Evolutionary conservation across 2,888 invertebrate species (phyloP), one percentile per base, ranked within the genome.

Genomic region (Drosophila suboccidentalis): DNA sequence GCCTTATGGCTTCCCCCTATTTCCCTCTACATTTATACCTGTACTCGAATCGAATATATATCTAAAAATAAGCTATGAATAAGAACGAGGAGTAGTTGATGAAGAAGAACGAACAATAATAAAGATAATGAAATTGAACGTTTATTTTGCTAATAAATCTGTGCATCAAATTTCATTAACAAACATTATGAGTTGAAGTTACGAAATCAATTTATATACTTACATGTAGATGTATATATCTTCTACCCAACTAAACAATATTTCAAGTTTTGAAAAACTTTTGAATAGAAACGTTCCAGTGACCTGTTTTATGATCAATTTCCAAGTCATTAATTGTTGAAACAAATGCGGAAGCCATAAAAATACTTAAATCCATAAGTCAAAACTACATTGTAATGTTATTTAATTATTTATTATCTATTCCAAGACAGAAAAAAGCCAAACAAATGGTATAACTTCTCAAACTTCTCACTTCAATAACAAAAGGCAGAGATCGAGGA

Each of bases 341-440:
- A 61, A 47, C 26, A 61, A 47, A 86, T 67, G 78, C 71, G 78
- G 73, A 66, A 86, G 62, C 41, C 36, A 50, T 51, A n/a, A 46
- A 55, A 17, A 29, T 22, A 55, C 32, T 17, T 29, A 34, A 22
- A 55, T 19, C 32, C 51, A 49, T 53, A 49, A 68, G 60, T 53
- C 47, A 71, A 82, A 75, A 54, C 51, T 36, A 61, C 62, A 43
- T 32, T 68, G 83, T 89, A 84, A 84, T 84, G 88, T 19, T 73
- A 84, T 87, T 82, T 84, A 84, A 84, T 87, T 73, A 81, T 77
- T 62, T 72, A 69, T 74, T 77, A 68, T 86, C 68, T 66, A 32
- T 59, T 63, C 43, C 63, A 70, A 81, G 57, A 71, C 72, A 71
- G 73, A 75, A 53, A 50, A 61, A 43, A 58, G 47, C 34, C 47